These are phyloP conservation scores for Trypoxylon attenuatum DNA, from an alignment of 2,888 invertebrate species.

Conservation along the genomic window DNA sequence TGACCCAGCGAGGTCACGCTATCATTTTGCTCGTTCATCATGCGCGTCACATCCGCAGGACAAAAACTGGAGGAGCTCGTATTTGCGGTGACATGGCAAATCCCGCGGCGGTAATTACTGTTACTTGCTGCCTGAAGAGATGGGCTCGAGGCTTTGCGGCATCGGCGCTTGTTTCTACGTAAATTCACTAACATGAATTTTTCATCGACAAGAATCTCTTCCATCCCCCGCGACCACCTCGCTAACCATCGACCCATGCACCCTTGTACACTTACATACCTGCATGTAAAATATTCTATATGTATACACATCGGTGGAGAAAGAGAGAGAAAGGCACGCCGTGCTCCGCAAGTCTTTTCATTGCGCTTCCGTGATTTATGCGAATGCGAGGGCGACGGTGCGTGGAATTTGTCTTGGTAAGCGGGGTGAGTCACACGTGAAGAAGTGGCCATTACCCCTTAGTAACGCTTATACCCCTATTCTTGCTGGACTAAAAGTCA, in stretches of 20 bases:
- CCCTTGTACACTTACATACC: no score
- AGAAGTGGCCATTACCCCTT: not conserved
- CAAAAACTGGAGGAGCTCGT: constrained; percentile 15
- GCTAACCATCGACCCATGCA: no score
- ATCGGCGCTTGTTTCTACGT: constrained; percentile 16
- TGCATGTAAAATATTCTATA: no score
- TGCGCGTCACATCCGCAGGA: constrained; percentile 14
- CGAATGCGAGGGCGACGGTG: not conserved
- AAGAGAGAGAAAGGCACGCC: no score
- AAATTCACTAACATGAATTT: constrained; percentile 13
- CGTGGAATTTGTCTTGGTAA: no score
- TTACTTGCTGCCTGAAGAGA: constrained; percentile 26
- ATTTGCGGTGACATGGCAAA: constrained; percentile 26
- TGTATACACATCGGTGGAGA: no score
- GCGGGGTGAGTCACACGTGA: no score
- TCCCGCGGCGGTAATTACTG: constrained; percentile 33
- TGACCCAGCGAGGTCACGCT: constrained; percentile 26
- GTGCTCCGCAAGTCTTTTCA: no score
- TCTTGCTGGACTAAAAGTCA: not conserved
- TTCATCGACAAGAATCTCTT: constrained; percentile 5
- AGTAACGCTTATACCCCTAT: not conserved
- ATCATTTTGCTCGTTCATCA: constrained; percentile 42
- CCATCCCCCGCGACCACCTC: no score
- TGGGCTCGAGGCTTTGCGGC: constrained; percentile 1
- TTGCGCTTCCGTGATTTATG: not conserved